Evolutionary conservation across 2,888 invertebrate genomes (phyloP).

Genomic region (Morpho helenor): DNA sequence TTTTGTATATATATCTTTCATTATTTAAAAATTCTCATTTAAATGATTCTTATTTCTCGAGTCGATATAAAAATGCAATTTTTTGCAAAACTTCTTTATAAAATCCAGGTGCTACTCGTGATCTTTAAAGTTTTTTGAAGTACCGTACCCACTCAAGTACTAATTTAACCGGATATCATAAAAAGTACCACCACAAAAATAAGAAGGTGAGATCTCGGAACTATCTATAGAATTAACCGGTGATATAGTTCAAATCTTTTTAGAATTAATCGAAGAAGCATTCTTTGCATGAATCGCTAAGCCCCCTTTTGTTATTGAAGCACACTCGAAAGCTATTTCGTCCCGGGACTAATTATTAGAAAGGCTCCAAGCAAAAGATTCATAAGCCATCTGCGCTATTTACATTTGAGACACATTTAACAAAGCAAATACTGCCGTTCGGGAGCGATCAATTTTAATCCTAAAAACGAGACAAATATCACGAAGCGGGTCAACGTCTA

Average conservation of each 20-base stretch:
- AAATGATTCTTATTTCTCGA: neutral
- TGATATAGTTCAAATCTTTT: slow-evolving; percentile 60
- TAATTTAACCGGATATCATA: slow-evolving; percentile 57
- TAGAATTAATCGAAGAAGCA: slow-evolving; percentile 54
- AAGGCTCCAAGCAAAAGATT: slow-evolving; percentile 46
- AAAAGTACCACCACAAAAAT: slow-evolving; percentile 49
- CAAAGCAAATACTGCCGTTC: slow-evolving; percentile 66
- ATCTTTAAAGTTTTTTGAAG: slow-evolving; percentile 5
- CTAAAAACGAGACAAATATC: slow-evolving; percentile 72
- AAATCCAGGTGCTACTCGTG: slow-evolving; percentile 19
- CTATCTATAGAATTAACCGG: slow-evolving; percentile 52
- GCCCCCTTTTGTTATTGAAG: slow-evolving; percentile 66
- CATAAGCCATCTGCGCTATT: slow-evolving; percentile 57
- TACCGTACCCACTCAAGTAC: slow-evolving; percentile 10
- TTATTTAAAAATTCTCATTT: no score
- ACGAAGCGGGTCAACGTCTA: slow-evolving; percentile 75
- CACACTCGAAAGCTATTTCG: slow-evolving; percentile 62
- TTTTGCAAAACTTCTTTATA: neutral
- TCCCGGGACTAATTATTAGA: slow-evolving; percentile 65
- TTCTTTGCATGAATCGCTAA: slow-evolving; percentile 48
- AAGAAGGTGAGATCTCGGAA: slow-evolving; percentile 56
- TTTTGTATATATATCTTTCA: no score
- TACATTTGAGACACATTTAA: slow-evolving; percentile 65
- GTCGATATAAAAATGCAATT: neutral
- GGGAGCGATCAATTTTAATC: slow-evolving; percentile 70